Conservation (phyloP, 2,113 vertebrate species). For the Illadopsis cleaveri region DNA sequence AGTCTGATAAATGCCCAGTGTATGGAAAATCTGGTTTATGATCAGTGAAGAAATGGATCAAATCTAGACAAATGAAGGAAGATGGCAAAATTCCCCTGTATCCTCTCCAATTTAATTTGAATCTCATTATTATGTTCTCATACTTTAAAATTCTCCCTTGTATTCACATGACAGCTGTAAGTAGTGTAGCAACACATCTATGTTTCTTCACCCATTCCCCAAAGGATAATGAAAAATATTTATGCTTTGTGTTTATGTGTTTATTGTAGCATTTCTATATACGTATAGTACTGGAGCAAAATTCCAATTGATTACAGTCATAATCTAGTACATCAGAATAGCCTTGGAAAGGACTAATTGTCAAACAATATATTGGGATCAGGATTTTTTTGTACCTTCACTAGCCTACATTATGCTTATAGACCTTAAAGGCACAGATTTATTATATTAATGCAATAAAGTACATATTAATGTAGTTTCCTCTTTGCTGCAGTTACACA, state of each 20-base stretch:
- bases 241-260: background rate
- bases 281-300: background rate
- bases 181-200: background rate
- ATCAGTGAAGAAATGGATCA: background rate
- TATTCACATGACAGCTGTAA: background rate
- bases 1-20: background rate
- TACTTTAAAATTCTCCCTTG: background rate
- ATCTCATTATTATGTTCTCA: background rate
- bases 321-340: background rate
- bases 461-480: background rate
- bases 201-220: background rate
- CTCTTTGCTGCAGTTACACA: background rate
- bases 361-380: rapidly evolving
- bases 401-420: rapidly evolving
- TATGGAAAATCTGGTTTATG: background rate
- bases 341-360: background rate
- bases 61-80: background rate
- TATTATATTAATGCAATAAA: background rate
- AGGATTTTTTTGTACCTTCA: background rate
- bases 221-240: background rate
- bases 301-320: background rate
- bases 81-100: background rate
- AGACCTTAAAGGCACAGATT: background rate
- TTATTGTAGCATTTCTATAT: background rate
- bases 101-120: background rate